A percentile compares a stretch with the other conserved stretches of the same genome.
phyloP scores from a whole-genome alignment of 2,797 vertebrate species.

The Iguana delicatissima region DNA sequence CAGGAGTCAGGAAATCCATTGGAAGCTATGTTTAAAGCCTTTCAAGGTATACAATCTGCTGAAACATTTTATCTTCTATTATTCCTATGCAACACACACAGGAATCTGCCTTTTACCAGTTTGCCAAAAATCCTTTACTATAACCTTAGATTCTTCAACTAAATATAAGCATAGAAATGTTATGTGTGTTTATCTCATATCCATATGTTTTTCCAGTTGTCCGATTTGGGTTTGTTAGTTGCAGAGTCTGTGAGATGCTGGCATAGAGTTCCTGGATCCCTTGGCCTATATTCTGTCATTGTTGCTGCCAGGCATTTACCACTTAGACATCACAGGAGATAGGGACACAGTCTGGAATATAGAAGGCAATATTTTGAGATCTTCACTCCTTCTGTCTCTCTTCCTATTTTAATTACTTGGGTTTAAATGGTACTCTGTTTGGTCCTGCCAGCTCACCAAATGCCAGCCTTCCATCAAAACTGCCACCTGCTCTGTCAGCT shows the following conservation, averaged over 20 bases:
- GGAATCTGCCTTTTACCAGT: background rate
- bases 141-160: background rate
- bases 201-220: background rate
- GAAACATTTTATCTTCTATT: background rate
- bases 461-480: slow-evolving; percentile 58
- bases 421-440: slow-evolving; percentile 32
- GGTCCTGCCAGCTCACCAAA: slow-evolving; percentile 61
- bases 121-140: background rate
- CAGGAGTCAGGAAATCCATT: background rate
- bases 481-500: slow-evolving; percentile 72
- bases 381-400: slow-evolving; percentile 25
- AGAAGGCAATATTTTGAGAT: slow-evolving; percentile 5
- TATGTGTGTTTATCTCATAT: background rate
- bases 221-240: background rate
- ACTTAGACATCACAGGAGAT: background rate
- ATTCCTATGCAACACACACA: background rate
- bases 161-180: background rate
- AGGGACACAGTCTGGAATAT: background rate
- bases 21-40: background rate
- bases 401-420: slow-evolving; percentile 25
- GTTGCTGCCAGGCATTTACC: background rate
- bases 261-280: background rate
- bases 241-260: background rate
- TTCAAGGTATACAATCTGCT: background rate
- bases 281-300: background rate